A percentile compares a stretch with the other conserved stretches of the same genome.
phyloP scores from a whole-genome alignment of 2,113 vertebrate genomes.

The Leucosticte australis region DNA sequence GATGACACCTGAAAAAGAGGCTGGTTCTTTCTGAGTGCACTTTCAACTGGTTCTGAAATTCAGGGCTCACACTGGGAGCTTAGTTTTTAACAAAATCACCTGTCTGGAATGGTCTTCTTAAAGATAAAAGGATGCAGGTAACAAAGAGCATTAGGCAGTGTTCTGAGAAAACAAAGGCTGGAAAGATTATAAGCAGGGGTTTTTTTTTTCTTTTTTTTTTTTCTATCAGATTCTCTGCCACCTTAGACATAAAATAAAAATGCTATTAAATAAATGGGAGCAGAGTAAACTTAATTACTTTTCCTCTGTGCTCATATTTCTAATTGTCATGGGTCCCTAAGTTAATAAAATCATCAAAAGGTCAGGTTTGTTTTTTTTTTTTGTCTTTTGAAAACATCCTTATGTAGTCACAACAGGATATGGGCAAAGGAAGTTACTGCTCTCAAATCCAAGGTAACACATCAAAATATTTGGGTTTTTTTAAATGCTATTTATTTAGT shows the following conservation, averaged over 20 bases:
- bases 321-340: constrained; percentile 38
- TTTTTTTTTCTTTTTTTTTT: neutral
- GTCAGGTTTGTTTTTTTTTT: neutral
- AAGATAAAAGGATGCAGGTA: neutral
- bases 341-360: constrained; percentile 47
- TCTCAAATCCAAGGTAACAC: constrained; percentile 7
- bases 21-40: neutral
- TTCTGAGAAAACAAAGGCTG: neutral
- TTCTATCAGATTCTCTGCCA: neutral
- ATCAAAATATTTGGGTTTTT: neutral
- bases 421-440: neutral
- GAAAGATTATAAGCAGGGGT: neutral
- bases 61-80: neutral
- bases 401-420: constrained; percentile 2
- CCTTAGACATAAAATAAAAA: constrained; percentile 2
- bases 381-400: neutral
- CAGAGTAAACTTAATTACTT: neutral
- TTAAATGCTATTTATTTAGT: neutral
- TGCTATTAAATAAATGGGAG: neutral
- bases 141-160: neutral
- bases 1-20: neutral
- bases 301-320: constrained; percentile 26
- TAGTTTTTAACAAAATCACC: neutral
- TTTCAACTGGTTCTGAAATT: neutral
- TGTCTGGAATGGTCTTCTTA: neutral